These are phyloP conservation scores for Macrophya alboannulata DNA, from an alignment of 2,888 invertebrate species.

Conservation along the genomic window DNA sequence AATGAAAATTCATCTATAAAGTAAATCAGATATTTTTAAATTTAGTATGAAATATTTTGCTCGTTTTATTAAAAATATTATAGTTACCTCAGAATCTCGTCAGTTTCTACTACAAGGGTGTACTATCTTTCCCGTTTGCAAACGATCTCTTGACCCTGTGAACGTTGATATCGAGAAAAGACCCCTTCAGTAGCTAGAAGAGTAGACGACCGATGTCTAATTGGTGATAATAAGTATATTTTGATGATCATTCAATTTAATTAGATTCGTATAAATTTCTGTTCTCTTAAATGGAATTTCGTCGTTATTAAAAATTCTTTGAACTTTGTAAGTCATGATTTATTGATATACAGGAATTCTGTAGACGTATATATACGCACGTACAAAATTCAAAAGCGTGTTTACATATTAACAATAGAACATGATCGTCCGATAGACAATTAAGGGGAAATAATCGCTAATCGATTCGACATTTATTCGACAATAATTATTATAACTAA, in stretches of 20 bases:
- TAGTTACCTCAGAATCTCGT: too few species aligned
- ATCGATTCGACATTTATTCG: background rate
- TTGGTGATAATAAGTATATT: background rate
- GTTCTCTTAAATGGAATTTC: background rate
- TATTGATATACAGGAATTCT: background rate
- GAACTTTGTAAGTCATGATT: background rate
- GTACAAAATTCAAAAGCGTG: background rate
- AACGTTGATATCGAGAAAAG: background rate
- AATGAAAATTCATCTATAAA: background rate
- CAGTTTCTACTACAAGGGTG: background rate
- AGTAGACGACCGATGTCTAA: background rate
- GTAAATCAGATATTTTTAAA: background rate
- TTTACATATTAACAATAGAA: background rate
- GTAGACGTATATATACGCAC: background rate
- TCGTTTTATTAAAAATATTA: background rate
- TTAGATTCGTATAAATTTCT: background rate
- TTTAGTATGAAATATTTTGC: background rate
- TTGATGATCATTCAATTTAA: background rate
- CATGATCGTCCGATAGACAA: conserved; percentile 1
- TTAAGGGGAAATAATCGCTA: background rate
- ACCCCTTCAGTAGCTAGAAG: too few species aligned
- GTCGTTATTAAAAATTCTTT: background rate
- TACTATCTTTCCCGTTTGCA: background rate
- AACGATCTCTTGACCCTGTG: background rate
- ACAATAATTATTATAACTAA: conserved; percentile 1